Evolutionary conservation across 2,797 vertebrate species (phyloP).

Genomic region (Sebastes cheni): DNA sequence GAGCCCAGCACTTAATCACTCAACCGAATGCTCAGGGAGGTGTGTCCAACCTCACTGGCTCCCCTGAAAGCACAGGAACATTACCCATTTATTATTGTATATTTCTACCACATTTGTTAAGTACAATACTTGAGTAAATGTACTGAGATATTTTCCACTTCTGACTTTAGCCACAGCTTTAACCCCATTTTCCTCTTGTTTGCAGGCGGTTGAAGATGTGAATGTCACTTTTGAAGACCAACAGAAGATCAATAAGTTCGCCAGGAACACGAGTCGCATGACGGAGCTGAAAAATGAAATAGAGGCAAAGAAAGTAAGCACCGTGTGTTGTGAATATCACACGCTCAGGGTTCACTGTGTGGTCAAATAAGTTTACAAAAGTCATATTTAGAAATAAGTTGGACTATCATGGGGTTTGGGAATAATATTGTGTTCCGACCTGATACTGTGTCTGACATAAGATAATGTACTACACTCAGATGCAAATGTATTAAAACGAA

Average conservation of each 20-base stretch:
- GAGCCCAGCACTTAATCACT: too few relatives aligned
- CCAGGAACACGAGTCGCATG: conserved; percentile 93
- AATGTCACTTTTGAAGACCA: conserved; percentile 98
- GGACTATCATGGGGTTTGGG: not conserved
- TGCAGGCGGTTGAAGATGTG: conserved; percentile 94
- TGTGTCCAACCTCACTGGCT: too few relatives aligned
- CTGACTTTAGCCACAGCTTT: not conserved
- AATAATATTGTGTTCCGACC: not conserved
- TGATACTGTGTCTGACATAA: not conserved
- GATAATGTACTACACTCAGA: not conserved
- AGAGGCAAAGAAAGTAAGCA: conserved; percentile 90
- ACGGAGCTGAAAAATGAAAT: conserved; percentile 97
- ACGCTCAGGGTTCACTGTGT: not conserved
- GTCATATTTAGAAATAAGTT: not conserved
- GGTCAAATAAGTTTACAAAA: not conserved
- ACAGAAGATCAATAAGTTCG: conserved; percentile 98
- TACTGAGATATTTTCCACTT: not conserved
- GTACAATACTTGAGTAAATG: not conserved
- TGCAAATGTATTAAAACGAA: not conserved
- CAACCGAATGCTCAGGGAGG: too few relatives aligned
- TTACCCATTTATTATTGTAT: too few relatives aligned
- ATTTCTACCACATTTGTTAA: accelerated
- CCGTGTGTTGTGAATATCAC: not conserved
- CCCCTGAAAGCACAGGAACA: too few relatives aligned
- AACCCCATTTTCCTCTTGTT: not conserved